These are phyloP conservation scores for Spodoptera littoralis DNA, from an alignment of 2,888 invertebrate species.

Conservation along the genomic window DNA sequence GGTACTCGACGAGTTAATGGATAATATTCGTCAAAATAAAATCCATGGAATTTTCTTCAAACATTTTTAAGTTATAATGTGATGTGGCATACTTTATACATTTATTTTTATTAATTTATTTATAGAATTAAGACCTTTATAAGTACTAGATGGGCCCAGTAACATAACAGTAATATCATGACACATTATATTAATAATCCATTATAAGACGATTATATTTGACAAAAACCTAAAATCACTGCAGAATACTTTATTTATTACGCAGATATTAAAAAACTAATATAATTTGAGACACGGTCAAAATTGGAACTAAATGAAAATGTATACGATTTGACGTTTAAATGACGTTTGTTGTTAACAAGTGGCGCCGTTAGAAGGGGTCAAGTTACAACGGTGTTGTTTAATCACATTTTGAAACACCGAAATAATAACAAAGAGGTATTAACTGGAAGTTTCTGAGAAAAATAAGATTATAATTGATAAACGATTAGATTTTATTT, in stretches of 20 bases:
- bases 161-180: no score
- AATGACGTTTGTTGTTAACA: background rate
- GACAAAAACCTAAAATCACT: conserved; percentile 25
- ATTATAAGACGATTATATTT: background rate
- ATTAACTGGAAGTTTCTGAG: conserved; percentile 40
- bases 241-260: conserved; percentile 26
- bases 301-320: conserved; percentile 21
- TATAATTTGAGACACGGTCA: background rate
- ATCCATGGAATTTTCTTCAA: no score
- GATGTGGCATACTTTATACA: no score
- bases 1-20: no score
- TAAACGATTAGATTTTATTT: conserved; percentile 43
- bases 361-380: conserved; percentile 2
- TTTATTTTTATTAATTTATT: no score
- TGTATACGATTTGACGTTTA: conserved; percentile 1
- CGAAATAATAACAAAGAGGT: conserved; percentile 3
- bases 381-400: conserved; percentile 2
- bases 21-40: no score
- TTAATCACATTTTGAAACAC: conserved; percentile 27
- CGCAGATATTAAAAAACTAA: conserved; percentile 13
- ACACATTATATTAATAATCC: no score
- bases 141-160: no score
- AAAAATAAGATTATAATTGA: conserved; percentile 46
- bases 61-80: no score
- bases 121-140: no score